phyloP scores from a whole-genome alignment of 2,113 vertebrate species.

The Mandrillus leucophaeus region DNA sequence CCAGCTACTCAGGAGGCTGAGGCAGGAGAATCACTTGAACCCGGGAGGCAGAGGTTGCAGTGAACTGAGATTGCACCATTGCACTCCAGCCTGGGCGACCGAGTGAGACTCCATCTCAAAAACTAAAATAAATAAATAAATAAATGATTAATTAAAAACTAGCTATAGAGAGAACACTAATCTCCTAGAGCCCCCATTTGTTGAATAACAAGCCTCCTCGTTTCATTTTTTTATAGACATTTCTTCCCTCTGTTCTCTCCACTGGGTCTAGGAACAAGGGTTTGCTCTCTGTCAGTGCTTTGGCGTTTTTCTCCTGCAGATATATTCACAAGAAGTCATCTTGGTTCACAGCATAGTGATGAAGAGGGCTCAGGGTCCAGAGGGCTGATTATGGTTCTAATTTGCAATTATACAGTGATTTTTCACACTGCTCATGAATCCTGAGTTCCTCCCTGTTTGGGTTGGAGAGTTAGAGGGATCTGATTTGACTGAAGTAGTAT shows the following conservation, averaged over 20 bases:
- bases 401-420: conserved; percentile 73
- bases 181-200: background rate
- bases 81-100: too few relatives aligned
- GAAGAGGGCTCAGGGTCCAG: conserved; percentile 70
- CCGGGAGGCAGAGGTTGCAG: too few relatives aligned
- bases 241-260: conserved; percentile 18
- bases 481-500: conserved; percentile 70
- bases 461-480: conserved; percentile 71
- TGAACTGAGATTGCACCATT: too few relatives aligned
- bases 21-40: too few relatives aligned
- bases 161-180: background rate
- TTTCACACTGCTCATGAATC: conserved; percentile 57
- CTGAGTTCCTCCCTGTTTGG: conserved; percentile 54
- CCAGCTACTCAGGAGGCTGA: too few relatives aligned
- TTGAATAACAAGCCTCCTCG: background rate
- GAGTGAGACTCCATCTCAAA: too few relatives aligned
- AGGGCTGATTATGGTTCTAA: conserved; percentile 75
- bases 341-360: conserved; percentile 60
- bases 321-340: conserved; percentile 49
- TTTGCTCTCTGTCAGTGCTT: conserved; percentile 27
- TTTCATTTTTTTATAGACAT: conserved; percentile 29
- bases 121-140: too few relatives aligned
- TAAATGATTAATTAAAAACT: conserved; percentile 1
- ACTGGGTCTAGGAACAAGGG: background rate
- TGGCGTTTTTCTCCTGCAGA: conserved; percentile 44